phyloP scores from a whole-genome alignment of 2,888 invertebrate genomes.

The Zeuzera pyrina region DNA sequence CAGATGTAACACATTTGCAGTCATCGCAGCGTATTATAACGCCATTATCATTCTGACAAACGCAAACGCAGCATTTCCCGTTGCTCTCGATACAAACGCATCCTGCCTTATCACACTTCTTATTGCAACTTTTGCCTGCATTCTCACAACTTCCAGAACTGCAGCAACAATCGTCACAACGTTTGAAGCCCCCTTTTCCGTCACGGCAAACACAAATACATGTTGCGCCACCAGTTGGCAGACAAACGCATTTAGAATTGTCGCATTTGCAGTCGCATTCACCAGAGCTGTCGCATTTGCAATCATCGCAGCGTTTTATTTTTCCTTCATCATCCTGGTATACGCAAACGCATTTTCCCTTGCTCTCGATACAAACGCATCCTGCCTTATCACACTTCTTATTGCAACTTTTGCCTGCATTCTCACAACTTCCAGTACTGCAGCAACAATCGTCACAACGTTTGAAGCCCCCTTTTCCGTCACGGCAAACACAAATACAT shows the following conservation, averaged over 20 bases:
- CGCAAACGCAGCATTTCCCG: conserved; percentile 22
- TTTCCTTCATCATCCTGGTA: conserved; percentile 16
- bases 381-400: conserved; percentile 7
- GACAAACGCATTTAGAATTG: conserved; percentile 18
- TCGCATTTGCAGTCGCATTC: conserved; percentile 12
- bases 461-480: conserved; percentile 11
- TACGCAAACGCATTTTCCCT: conserved; percentile 16
- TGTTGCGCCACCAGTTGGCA: conserved; percentile 8
- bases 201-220: not conserved
- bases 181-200: not conserved
- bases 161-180: conserved; percentile 1
- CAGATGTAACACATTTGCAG: conserved; percentile 21
- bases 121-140: conserved; percentile 8
- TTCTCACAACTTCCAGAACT: not conserved
- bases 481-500: conserved; percentile 13
- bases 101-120: conserved; percentile 15
- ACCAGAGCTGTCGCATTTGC: conserved; percentile 13
- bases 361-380: conserved; percentile 17
- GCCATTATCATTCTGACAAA: conserved; percentile 18
- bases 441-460: conserved; percentile 14
- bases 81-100: conserved; percentile 19
- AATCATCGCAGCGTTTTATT: conserved; percentile 17
- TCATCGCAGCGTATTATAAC: conserved; percentile 20
- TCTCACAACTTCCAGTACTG: not conserved
- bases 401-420: conserved; percentile 4